Evolutionary conservation across 2,888 invertebrate species (phyloP).

Genomic region (Ophion ventricosus): DNA sequence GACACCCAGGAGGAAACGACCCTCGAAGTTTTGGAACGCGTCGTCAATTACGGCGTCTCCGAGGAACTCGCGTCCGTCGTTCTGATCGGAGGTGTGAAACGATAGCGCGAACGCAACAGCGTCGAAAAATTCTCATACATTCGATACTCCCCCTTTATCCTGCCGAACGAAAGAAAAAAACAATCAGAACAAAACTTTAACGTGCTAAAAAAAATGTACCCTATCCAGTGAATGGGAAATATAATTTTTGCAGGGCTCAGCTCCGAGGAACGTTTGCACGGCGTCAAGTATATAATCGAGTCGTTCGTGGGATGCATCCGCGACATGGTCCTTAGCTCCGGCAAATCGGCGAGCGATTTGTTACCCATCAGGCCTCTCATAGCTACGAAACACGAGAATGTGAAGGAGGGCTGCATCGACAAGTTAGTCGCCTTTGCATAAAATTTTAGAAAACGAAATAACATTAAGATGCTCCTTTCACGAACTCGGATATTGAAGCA

Average conservation of each 20-base stretch:
- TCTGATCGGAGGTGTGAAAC: constrained; percentile 91
- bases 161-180: no score
- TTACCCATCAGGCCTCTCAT: constrained; percentile 92
- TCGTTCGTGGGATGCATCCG: constrained; percentile 96
- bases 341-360: constrained; percentile 93
- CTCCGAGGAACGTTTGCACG: constrained; percentile 94
- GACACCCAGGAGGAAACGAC: constrained; percentile 92
- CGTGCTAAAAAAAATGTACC: no score
- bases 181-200: no score
- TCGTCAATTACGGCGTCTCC: constrained; percentile 93
- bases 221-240: not conserved
- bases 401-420: constrained; percentile 94
- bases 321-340: constrained; percentile 93
- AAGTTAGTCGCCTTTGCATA: constrained; percentile 83
- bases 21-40: constrained; percentile 92
- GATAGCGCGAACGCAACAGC: not conserved
- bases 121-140: not conserved
- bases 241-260: constrained; percentile 85
- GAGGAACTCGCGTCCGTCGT: constrained; percentile 94
- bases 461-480: no score
- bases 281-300: constrained; percentile 96
- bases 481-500: no score
- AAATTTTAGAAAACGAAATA: not conserved
- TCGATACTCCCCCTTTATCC: not conserved
- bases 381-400: constrained; percentile 94